Percentiles rank a stretch among this genome's conserved stretches.
Conservation (phyloP, 2,797 vertebrate species). For the Taeniopygia guttata region DNA sequence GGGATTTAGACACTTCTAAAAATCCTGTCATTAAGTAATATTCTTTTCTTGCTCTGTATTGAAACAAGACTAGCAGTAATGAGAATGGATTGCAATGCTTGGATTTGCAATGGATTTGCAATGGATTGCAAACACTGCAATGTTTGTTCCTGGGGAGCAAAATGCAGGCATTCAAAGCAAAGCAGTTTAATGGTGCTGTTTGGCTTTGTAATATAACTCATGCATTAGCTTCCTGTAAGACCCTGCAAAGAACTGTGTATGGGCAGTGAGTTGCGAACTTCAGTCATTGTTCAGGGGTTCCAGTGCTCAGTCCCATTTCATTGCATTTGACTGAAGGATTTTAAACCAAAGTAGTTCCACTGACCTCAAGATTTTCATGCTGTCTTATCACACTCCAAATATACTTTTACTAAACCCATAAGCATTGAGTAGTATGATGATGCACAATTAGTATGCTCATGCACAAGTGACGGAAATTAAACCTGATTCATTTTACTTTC, state of each 20-base stretch:
- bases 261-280: background rate
- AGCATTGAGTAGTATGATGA: background rate
- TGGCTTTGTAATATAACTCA: background rate
- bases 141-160: background rate
- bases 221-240: background rate
- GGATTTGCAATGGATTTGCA: too few relatives aligned
- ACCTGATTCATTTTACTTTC: background rate
- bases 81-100: background rate
- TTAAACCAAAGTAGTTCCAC: background rate
- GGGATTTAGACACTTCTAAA: background rate
- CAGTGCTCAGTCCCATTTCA: background rate
- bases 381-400: background rate
- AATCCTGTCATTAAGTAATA: background rate
- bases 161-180: background rate
- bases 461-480: background rate
- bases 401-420: background rate
- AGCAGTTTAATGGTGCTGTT: background rate
- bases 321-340: background rate
- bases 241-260: background rate
- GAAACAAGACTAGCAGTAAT: background rate
- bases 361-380: background rate
- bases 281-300: background rate
- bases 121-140: rapidly evolving
- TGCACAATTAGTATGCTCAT: background rate
- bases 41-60: background rate